A percentile compares a stretch with the other conserved stretches of the same genome.
phyloP scores from a whole-genome alignment of 2,113 vertebrate genomes.

The Polyodon spathula region DNA sequence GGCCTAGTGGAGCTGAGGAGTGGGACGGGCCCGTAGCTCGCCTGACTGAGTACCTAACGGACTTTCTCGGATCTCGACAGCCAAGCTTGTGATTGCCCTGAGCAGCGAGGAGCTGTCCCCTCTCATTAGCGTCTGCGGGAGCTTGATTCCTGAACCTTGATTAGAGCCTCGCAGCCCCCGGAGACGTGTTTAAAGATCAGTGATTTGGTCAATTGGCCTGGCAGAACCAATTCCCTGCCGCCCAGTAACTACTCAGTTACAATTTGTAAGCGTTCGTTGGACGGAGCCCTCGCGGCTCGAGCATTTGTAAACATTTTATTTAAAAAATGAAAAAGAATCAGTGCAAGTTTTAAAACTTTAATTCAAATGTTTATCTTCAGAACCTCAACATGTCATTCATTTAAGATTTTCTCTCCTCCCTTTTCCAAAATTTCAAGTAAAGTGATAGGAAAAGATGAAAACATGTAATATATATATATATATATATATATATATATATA shows the following conservation, averaged over 20 bases:
- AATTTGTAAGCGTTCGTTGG: too few species aligned
- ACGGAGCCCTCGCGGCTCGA: too few species aligned
- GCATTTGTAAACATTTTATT: conserved; percentile 9
- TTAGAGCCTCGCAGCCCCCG: conserved; percentile 40
- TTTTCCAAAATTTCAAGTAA: too few species aligned
- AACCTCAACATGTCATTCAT: too few species aligned
- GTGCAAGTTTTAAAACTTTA: too few species aligned
- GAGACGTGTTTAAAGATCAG: conserved; percentile 67
- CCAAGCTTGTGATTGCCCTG: conserved; percentile 65
- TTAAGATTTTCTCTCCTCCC: too few species aligned
- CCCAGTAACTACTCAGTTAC: too few species aligned
- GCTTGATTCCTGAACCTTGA: conserved; percentile 54
- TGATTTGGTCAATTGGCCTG: conserved; percentile 71
- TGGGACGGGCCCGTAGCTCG: conserved; percentile 32
- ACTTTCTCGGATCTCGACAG: conserved; percentile 59
- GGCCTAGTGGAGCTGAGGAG: conserved; percentile 16
- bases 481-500: too few species aligned
- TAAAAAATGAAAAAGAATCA: conserved; percentile 15
- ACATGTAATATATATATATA: too few species aligned
- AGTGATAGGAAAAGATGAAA: too few species aligned
- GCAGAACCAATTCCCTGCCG: conserved; percentile 50
- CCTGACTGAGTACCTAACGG: conserved; percentile 65
- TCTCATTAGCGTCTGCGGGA: conserved; percentile 57
- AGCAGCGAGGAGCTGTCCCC: conserved; percentile 63
- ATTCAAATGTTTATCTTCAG: too few species aligned